Percentiles rank a stretch among this genome's conserved stretches.
phyloP scores from a whole-genome alignment of 2,113 vertebrate species.

The Eolophus roseicapilla region DNA sequence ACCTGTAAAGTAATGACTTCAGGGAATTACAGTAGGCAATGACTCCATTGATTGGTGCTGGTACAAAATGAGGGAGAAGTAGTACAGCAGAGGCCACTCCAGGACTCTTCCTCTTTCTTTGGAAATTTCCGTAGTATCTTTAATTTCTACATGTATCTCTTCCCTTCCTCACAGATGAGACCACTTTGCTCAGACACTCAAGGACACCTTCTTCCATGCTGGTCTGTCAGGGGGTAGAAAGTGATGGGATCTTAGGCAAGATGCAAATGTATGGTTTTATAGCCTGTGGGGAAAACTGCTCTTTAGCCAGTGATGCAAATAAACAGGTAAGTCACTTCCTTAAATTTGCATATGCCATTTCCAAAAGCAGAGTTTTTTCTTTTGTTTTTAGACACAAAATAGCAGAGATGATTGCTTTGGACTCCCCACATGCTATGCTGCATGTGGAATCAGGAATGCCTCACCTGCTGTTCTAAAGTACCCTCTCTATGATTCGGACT shows the following conservation, averaged over 20 bases:
- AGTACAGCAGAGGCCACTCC: constrained; percentile 1
- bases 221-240: not conserved
- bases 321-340: constrained; percentile 40
- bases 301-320: constrained; percentile 37
- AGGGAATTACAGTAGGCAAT: constrained; percentile 63
- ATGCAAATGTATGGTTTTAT: not conserved
- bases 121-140: not conserved
- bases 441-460: not conserved
- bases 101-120: not conserved
- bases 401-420: constrained; percentile 31
- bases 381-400: constrained; percentile 27
- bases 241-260: not conserved
- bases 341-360: constrained; percentile 36
- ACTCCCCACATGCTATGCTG: not conserved
- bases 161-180: not conserved
- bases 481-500: not conserved
- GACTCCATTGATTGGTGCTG: constrained; percentile 62
- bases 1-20: constrained; percentile 68
- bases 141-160: not conserved
- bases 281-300: constrained; percentile 52
- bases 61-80: constrained; percentile 33
- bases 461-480: not conserved
- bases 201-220: not conserved
- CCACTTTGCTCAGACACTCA: not conserved
- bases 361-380: not conserved